These are phyloP conservation scores for Meloe dianella DNA, from an alignment of 2,888 invertebrate genomes.

Conservation along the genomic window DNA sequence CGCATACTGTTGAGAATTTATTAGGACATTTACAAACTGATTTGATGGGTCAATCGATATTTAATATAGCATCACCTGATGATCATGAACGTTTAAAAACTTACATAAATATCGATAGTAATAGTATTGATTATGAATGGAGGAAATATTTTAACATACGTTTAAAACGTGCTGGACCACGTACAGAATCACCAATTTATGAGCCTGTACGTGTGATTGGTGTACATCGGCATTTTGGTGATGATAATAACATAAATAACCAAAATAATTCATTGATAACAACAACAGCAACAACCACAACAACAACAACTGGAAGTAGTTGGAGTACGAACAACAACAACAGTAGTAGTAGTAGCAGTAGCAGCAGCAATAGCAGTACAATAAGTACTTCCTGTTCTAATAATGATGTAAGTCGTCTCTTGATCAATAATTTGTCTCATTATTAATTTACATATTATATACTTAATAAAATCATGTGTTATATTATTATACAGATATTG, in stretches of 20 bases:
- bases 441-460: background rate
- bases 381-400: constrained; percentile 27
- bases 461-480: too few relatives aligned
- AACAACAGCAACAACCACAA: constrained; percentile 27
- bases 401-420: constrained; percentile 39
- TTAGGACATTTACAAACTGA: constrained; percentile 89
- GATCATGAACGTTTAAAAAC: constrained; percentile 76
- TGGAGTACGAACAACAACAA: constrained; percentile 25
- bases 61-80: constrained; percentile 80
- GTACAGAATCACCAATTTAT: constrained; percentile 74
- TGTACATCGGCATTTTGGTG: constrained; percentile 45
- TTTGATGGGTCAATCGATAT: constrained; percentile 80
- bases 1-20: constrained; percentile 82
- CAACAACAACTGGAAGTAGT: constrained; percentile 28
- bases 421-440: background rate
- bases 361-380: constrained; percentile 20
- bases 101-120: constrained; percentile 63
- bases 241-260: constrained; percentile 17
- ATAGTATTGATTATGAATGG: constrained; percentile 61
- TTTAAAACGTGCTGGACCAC: constrained; percentile 71
- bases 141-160: constrained; percentile 63
- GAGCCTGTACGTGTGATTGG: constrained; percentile 75
- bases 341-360: constrained; percentile 26
- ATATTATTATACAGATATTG: constrained; percentile 61
- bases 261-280: background rate